Evolutionary conservation across 1,140 invertebrate species (phyloP), one percentile per base, ranked within the genome.

Genomic region (Panulirus ornatus): DNA sequence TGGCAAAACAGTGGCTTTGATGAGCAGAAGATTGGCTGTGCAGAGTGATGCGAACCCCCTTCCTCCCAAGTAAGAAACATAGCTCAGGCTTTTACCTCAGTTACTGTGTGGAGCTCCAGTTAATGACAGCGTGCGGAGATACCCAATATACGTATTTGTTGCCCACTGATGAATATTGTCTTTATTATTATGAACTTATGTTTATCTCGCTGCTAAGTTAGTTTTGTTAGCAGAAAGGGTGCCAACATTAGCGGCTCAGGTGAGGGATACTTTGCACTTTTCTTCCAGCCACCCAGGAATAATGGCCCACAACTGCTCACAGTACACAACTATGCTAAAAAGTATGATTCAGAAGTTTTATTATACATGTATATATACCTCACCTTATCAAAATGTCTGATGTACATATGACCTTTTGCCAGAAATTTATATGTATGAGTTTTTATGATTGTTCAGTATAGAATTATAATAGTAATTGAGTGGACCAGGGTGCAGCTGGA

Each of bases 131-230:
- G 88, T 90, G 71, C 63, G 88, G 88, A 90, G 73, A 90, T 84
- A 90, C 88, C 88, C 88, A 79, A 90, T 90, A 90, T 90, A 90
- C 88, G 88, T 90, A 90, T 90, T 84, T 90, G 88, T 90, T 90
- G 83, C 88, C 88, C 88, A 90, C 79, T 75, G 82, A 85, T 84
- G 83, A 79, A 79, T 90, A 84, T 90, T 90, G 70, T 84, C 63
- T 84, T 71, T 83, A 83, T 89, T 89, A 83, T 90, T 90, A 90
- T 85, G 81, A 85, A 78, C 82, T 84, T 81, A 84, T 90, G 47
- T 90, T 75, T 90, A 84, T 90, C 75, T 90, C 76, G 75, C 83
- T 85, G 83, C 83, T 90, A 90, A 79, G 82, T 90, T 90, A 84
- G 75, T 79, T 90, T 84, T 90, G 70, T 85, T 90, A 90, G 88